Base-by-base conservation (phyloP, 1,140 invertebrate genomes). In the Zaprionus capensis region DNA sequence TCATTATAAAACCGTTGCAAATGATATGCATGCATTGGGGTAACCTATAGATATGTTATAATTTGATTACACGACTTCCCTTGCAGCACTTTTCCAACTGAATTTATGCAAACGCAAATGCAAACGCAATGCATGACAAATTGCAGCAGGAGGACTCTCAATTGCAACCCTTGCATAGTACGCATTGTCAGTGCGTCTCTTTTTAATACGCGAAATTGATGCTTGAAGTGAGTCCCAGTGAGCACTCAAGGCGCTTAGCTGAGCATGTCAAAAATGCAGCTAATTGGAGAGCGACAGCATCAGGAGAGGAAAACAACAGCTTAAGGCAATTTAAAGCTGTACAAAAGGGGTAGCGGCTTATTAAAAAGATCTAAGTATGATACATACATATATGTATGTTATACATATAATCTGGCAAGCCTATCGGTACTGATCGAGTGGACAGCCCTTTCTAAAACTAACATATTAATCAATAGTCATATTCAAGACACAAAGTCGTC, bases 21-120 rank as follows among this genome's bases (percentile, higher is more conserved):
- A 46, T 46, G 41, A 46, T 46, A 46, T 46, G 41, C 41, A 46
- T 46, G 41, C 41, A 46, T 9, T 46, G 36, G 41, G 41, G n/a
- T 17, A 9, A 17, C 41, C 41, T 46, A 46, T 46, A 17, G 41
- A 46, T 46, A 46, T 46, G 41, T 11, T 17, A 46, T 46, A 46
- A 46, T 46, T 46, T 46, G 41, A 46, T 46, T 46, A 46, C 41
- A 46, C 41, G 41, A n/a, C 15, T 17, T 17, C 41, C 5, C 5
- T 44, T 2, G n/a, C 41, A 44, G n/a, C 6, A 44, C 41, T 44
- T 44, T 44, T 44, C 38, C 41, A 17, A 44, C 41, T 44, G 41
- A 44, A 44, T 44, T 38, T 38, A 38, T 38, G 36, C 36, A 38
- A n/a, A 44, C 2, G 38, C 38, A 41, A 36, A n/a, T 9, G 28